Percentiles rank a stretch among this genome's conserved stretches.
These are phyloP conservation scores for Sula dactylatra DNA, from an alignment of 2,113 vertebrate genomes.

Conservation along the genomic window DNA sequence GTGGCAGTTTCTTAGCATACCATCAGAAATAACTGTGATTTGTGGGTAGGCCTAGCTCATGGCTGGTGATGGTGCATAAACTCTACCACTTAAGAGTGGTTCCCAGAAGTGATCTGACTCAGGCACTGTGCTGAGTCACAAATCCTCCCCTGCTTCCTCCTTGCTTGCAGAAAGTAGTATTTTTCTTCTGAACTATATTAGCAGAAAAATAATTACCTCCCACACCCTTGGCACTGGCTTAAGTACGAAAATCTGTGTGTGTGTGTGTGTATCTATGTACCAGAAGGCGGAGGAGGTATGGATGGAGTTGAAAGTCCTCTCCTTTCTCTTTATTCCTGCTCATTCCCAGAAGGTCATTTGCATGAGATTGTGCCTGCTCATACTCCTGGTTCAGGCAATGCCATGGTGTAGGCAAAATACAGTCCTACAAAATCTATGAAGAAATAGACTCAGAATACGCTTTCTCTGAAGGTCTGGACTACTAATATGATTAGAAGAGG, in stretches of 20 bases:
- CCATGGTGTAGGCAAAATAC: background rate
- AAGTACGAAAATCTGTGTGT: background rate
- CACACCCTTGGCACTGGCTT: background rate
- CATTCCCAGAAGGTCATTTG: background rate
- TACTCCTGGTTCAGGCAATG: background rate
- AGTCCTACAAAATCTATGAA: background rate
- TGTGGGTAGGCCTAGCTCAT: background rate
- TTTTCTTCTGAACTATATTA: constrained; percentile 3
- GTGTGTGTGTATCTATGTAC: background rate
- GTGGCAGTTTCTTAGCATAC: background rate
- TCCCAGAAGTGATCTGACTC: constrained; percentile 43
- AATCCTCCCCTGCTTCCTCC: constrained; percentile 10
- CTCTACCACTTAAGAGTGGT: background rate
- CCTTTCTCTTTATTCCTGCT: background rate
- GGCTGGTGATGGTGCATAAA: background rate
- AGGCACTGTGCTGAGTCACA: constrained; percentile 35
- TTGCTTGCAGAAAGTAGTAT: background rate
- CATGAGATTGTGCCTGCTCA: background rate
- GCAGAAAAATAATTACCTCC: constrained; percentile 4
- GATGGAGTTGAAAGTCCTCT: background rate
- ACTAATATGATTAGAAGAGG: background rate
- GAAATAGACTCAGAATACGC: accelerated
- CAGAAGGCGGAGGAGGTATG: background rate
- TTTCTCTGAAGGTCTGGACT: background rate
- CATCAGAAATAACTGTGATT: background rate